Percentiles rank a stretch among this genome's conserved stretches.
These are phyloP conservation scores for Nyctibius grandis DNA, from an alignment of 2,797 vertebrate genomes.

Conservation along the genomic window DNA sequence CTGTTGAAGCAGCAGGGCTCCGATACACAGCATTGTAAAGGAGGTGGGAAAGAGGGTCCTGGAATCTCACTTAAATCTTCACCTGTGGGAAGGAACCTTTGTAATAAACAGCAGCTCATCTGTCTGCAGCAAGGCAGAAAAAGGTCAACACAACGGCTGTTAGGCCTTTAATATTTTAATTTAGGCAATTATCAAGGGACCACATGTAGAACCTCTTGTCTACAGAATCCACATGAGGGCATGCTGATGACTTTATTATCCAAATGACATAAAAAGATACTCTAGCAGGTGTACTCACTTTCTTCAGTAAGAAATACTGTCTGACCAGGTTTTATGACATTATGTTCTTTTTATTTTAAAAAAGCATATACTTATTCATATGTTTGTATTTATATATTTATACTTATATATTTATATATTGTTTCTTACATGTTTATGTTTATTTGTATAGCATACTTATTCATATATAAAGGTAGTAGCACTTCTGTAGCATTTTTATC, in stretches of 20 bases:
- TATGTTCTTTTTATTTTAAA: neutral
- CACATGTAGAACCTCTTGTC: conserved; percentile 78
- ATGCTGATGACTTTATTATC: conserved; percentile 79
- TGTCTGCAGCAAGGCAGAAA: conserved; percentile 75
- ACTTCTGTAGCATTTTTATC: neutral
- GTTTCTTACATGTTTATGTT: neutral
- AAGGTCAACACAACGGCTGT: conserved; percentile 77
- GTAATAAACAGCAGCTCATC: conserved; percentile 77
- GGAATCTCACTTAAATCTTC: conserved; percentile 64
- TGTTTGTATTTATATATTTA: neutral
- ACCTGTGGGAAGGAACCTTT: conserved; percentile 74
- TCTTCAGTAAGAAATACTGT: conserved; percentile 6
- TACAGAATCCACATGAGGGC: conserved; percentile 74
- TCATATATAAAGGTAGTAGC: neutral
- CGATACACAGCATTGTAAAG: conserved; percentile 1
- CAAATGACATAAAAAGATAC: conserved; percentile 70
- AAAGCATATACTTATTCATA: neutral
- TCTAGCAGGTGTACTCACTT: conserved; percentile 52
- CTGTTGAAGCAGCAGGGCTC: conserved; percentile 65
- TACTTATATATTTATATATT: neutral
- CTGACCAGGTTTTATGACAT: neutral
- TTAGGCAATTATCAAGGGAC: conserved; percentile 79
- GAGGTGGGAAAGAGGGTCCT: conserved; percentile 43
- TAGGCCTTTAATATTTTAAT: conserved; percentile 82
- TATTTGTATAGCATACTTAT: neutral